Evolutionary conservation across 2,113 vertebrate genomes (phyloP), one percentile per base, ranked within the genome.

Genomic region (Mustelus asterias): DNA sequence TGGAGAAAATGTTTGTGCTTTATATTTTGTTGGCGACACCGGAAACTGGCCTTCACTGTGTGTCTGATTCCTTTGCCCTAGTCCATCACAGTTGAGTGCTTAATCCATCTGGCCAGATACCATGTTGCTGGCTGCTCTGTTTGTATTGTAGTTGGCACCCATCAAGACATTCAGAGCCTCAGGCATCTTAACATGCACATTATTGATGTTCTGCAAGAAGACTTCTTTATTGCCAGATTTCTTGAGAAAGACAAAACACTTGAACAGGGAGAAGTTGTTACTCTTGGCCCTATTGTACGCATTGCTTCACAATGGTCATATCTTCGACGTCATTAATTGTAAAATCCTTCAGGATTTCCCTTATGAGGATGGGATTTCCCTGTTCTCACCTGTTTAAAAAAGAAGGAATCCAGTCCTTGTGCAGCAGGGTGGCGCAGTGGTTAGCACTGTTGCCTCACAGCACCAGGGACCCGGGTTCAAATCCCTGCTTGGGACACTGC

Each of bases 341-440:
- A 97, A 99, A 99, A 97, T 99, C 99, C 97, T 99, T 99, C 97
- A 99, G 97, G 96, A 99, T 98, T 97, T 99, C 99, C 63, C 97
- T 97, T 96, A 99, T 98, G 96, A 99, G 98, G 97, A 99, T 99
- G 0, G 99, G 99, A 96, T 99, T 99, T 96, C 98, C 98, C 0
- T 98, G 98, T 97, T 99, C 99, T 7, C 98, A 97, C 10, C 97
- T 98, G 0, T 99, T 99, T 78, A 99, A 96, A 97, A 99, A 99
- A 0, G 99, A 98, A 60, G 98, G 98, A 97, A 98, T 98, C 99
- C 99, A 99, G 96, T 98, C 98, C 22, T 99, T 98, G 96, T 99
- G 99, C 97, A 99, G 48, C 48, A 54, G 48, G 4, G 48, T 54
- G 48, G 3, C 48, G 3, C 48, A 54, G 48, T 54, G 48, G 4